A percentile compares a stretch with the other conserved stretches of the same genome.
These are phyloP conservation scores for Neocrepidodera transversa DNA, from an alignment of 2,888 invertebrate species.

Conservation along the genomic window DNA sequence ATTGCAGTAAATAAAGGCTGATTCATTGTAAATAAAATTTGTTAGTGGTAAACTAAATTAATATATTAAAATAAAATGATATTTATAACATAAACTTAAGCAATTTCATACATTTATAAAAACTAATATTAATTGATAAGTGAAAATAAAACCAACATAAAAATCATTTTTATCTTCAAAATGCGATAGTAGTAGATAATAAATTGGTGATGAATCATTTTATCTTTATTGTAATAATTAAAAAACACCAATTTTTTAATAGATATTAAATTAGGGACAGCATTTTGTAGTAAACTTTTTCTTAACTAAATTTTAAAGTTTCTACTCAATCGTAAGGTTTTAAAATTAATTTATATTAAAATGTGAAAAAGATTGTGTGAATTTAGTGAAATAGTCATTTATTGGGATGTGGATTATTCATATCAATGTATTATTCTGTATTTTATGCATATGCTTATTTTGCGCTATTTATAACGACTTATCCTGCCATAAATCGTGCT, in stretches of 20 bases:
- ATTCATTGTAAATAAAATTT: conserved; percentile 32
- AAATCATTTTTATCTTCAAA: background rate
- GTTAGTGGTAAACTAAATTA: conserved; percentile 34
- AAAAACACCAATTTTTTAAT: background rate
- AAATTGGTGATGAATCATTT: background rate
- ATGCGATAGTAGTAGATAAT: background rate
- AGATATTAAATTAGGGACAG: background rate
- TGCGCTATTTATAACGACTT: conserved; percentile 34
- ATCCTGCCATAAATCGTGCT: conserved; percentile 33
- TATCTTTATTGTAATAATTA: background rate
- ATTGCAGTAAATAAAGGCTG: conserved; percentile 17
- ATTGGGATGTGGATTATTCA: conserved; percentile 41
- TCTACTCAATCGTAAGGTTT: too few relatives aligned
- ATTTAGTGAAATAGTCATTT: conserved; percentile 10
- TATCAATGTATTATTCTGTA: conserved; percentile 32
- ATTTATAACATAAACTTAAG: conserved; percentile 42
- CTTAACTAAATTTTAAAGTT: background rate
- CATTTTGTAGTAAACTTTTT: background rate
- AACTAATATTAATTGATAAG: conserved; percentile 37
- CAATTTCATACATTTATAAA: conserved; percentile 50
- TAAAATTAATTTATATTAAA: background rate
- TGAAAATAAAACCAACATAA: conserved; percentile 10
- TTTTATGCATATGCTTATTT: conserved; percentile 32
- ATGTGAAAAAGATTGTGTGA: conserved; percentile 4
- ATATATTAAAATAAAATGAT: conserved; percentile 35